A percentile compares a stretch with the other conserved stretches of the same genome.
Conservation (phyloP, 1,140 invertebrate species). For the Drosophila lacertosa region DNA sequence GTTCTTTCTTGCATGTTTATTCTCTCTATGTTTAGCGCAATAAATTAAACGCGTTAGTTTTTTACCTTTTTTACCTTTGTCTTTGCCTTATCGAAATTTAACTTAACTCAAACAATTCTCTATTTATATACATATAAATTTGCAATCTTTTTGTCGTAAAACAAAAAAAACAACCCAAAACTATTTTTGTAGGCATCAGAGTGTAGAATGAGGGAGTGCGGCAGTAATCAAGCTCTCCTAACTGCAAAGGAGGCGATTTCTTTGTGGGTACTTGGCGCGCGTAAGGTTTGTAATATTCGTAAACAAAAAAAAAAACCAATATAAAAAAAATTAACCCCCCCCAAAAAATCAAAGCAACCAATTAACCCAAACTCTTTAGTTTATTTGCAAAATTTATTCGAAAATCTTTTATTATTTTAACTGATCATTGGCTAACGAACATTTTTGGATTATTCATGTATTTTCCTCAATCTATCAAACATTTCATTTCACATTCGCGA, state of each 20-base stretch:
- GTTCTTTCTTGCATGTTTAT: slow-evolving; percentile 13
- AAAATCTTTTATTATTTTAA: slow-evolving; percentile 41
- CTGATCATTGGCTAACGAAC: slow-evolving; percentile 69
- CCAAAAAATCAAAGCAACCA: slow-evolving; percentile 3
- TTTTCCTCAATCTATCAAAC: slow-evolving; percentile 19
- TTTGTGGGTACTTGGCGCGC: slow-evolving; percentile 94
- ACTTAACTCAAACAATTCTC: slow-evolving; percentile 24
- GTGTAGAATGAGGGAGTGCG: slow-evolving; percentile 84
- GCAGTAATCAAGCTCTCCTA: slow-evolving; percentile 89
- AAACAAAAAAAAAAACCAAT: slow-evolving; percentile 42
- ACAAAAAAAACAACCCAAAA: slow-evolving; percentile 51
- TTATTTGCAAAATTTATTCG: slow-evolving; percentile 40
- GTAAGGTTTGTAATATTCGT: slow-evolving; percentile 90
- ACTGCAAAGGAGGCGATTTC: slow-evolving; percentile 95
- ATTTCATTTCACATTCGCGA: slow-evolving; percentile 61
- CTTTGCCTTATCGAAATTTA: slow-evolving; percentile 14
- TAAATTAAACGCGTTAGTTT: background rate
- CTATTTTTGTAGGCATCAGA: slow-evolving; percentile 84
- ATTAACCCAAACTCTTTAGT: slow-evolving; percentile 36
- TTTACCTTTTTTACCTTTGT: background rate
- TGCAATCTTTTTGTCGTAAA: slow-evolving; percentile 62
- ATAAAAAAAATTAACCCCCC: slow-evolving; percentile 20
- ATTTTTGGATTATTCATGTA: slow-evolving; percentile 59
- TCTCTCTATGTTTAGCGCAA: slow-evolving; percentile 23
- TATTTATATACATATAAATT: slow-evolving; percentile 24